Conservation (phyloP, 2,888 invertebrate species). For the Nephrotoma flavescens region DNA sequence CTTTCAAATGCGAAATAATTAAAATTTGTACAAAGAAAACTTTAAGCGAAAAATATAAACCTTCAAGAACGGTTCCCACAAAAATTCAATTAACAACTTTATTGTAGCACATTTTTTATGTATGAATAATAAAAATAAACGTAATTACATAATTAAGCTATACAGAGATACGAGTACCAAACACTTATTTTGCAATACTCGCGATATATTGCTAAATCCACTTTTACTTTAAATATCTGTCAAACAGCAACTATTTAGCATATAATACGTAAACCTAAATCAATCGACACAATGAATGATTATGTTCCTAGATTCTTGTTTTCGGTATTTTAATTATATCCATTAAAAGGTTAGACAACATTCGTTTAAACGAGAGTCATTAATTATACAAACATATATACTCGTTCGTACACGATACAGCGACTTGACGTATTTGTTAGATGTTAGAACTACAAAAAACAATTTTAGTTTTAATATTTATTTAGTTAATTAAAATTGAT, state of each 20-base stretch:
- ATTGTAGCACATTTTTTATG: background rate
- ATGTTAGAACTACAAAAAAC: background rate
- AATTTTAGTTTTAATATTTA: background rate
- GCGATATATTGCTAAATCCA: background rate
- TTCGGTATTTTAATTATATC: background rate
- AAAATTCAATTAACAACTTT: background rate
- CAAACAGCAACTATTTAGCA: background rate
- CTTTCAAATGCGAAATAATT: background rate
- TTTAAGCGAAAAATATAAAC: background rate
- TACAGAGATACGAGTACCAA: background rate
- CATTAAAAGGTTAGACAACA: background rate
- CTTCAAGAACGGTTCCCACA: background rate
- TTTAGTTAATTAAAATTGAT: background rate
- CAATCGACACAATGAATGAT: background rate
- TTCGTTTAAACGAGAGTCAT: background rate
- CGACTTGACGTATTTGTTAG: background rate
- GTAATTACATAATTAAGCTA: background rate
- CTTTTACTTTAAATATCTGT: background rate
- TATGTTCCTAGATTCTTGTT: background rate
- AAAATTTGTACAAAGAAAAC: background rate
- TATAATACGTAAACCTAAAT: background rate
- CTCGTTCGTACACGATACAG: no score
- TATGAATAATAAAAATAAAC: background rate
- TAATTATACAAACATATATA: background rate
- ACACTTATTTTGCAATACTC: background rate